phyloP scores from a whole-genome alignment of 2,113 vertebrate species.

The Macquaria ambigua region DNA sequence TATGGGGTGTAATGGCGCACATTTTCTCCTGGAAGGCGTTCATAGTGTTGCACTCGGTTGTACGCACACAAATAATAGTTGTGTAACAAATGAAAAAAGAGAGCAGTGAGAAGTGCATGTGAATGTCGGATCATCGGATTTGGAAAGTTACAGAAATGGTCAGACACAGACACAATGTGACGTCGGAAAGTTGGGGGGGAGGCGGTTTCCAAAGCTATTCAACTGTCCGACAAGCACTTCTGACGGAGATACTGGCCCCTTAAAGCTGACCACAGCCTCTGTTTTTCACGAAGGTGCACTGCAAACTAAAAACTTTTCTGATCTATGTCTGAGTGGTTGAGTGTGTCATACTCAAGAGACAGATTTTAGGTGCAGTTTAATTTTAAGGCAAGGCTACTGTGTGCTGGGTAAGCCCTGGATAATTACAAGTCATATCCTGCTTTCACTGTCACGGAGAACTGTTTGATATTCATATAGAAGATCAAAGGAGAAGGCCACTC shows the following conservation, averaged over 20 bases:
- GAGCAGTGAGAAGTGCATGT: no score
- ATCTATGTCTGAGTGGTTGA: background rate
- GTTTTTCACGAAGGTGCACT: background rate
- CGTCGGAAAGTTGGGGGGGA: background rate
- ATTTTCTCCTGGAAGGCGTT: background rate
- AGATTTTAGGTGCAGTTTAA: background rate
- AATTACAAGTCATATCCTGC: conserved; percentile 34
- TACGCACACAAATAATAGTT: background rate
- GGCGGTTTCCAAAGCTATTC: background rate
- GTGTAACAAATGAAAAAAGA: background rate
- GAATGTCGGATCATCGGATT: no score
- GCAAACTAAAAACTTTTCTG: background rate
- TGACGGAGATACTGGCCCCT: background rate
- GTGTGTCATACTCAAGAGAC: background rate
- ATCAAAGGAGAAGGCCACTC: conserved; percentile 43
- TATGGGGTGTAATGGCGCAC: background rate
- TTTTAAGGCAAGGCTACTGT: conserved; percentile 11
- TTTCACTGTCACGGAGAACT: conserved; percentile 11
- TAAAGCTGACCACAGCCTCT: background rate
- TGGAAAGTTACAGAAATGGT: no score
- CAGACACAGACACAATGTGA: no score
- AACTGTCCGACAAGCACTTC: background rate
- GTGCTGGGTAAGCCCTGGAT: conserved; percentile 4
- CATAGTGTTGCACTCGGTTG: background rate
- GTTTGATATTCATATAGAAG: conserved; percentile 43